Base-by-base conservation (phyloP, 53 echinoderm and acorn worm species). In the Luidia sarsii region DNA sequence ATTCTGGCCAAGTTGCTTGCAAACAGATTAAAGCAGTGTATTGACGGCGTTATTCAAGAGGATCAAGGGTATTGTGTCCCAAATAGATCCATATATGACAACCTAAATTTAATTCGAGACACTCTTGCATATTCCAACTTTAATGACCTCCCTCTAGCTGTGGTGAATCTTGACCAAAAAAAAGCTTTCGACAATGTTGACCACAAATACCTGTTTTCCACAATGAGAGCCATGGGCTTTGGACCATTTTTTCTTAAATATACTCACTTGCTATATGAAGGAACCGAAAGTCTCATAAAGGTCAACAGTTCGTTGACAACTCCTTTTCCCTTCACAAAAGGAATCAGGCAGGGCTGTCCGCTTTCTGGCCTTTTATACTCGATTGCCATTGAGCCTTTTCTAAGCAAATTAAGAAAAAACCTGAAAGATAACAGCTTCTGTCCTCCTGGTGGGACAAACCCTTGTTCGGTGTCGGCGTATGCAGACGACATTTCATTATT, bases 61-160 rank as follows among this genome's bases (percentile, higher is more conserved):
- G 70, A 67, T 50, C 89, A 89, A 48, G 36, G 82, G 1, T 92
- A 89, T 68, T 51, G 81, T 21, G 86, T 92, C 1, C 71, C 89
- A 11, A 79, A 83, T 20, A 62, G 92, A 25, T 50, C 82, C 10
- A 82, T 92, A 8, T 66, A 86, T 65, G 35, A 53, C 19, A 89
- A 92, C 38, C 46, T 88, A 4, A 70, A 48, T 70, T n/a, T 91
- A 7, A 65, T 85, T 37, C 37, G 92, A 8, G 92, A 71, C 24
- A 13, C 21, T 38, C 52, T 71, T 22, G 15, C 20, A 21, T 52
- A 9, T 14, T 33, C 36, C 2, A 71, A 71, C 13, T 23, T 35
- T 37, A 37, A 35, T 36, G 71, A 54, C 54, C 25, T 71, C 10
- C 71, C 55, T 34, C 29, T 71, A 23, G 55, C 54, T 54, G 24